Conservation (phyloP, 1,140 invertebrate species). For the Bactericera cockerelli region DNA sequence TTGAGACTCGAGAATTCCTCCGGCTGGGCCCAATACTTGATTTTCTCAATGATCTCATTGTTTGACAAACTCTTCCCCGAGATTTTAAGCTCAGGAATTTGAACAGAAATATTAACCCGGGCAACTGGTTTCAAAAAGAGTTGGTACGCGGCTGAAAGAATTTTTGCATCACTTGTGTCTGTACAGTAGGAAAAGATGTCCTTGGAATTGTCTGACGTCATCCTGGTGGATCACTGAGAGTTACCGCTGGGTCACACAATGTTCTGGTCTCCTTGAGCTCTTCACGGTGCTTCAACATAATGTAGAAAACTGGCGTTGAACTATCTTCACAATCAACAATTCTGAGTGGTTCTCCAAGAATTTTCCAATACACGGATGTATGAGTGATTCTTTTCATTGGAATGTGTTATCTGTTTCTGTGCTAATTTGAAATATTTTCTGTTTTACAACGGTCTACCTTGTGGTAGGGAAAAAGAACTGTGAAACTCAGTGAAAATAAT, state of each 20-base stretch:
- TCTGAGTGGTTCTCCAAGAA: no score
- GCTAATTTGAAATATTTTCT: no score
- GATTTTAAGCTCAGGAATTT: constrained; percentile 66
- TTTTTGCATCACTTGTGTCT: constrained; percentile 68
- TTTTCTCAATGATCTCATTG: constrained; percentile 87
- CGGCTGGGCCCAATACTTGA: constrained; percentile 66
- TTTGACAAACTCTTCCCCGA: constrained; percentile 74
- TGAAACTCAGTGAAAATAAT: no score
- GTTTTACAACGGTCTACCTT: no score
- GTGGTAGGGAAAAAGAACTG: no score
- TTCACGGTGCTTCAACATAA: constrained; percentile 1
- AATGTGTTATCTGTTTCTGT: no score
- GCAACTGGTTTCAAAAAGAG: constrained; percentile 85
- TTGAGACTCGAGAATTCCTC: constrained; percentile 72
- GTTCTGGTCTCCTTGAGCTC: neutral
- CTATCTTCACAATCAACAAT: neutral
- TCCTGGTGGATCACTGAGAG: neutral
- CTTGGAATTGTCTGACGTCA: neutral
- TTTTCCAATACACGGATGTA: no score
- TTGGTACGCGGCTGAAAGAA: constrained; percentile 56
- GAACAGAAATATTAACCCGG: constrained; percentile 75
- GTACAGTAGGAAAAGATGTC: constrained; percentile 36
- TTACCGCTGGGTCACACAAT: neutral
- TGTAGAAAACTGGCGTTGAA: neutral
- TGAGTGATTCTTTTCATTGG: no score